Percentiles rank a stretch among this genome's conserved stretches.
These are phyloP conservation scores for Epizoanthus rinbou DNA, from an alignment of 92 coral and sea anemone species.

Conservation along the genomic window DNA sequence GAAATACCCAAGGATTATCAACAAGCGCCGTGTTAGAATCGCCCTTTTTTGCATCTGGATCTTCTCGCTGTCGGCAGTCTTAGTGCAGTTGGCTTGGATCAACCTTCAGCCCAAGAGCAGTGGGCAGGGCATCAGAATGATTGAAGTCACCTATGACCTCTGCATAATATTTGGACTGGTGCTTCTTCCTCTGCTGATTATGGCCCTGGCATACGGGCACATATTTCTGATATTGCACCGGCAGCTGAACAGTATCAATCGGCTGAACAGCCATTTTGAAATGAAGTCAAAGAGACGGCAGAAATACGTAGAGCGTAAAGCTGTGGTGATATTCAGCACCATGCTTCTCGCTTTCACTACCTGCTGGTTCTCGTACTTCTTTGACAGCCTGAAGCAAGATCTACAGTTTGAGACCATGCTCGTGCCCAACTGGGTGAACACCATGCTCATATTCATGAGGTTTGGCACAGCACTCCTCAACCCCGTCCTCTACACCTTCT, in stretches of 20 bases:
- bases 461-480: constrained; percentile 70
- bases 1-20: constrained; percentile 45
- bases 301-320: constrained; percentile 58
- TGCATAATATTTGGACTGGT: constrained; percentile 57
- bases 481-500: constrained; percentile 73
- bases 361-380: constrained; percentile 78
- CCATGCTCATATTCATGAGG: constrained; percentile 46
- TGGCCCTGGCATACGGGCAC: constrained; percentile 71
- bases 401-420: constrained; percentile 12
- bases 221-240: constrained; percentile 58
- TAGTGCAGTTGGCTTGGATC: constrained; percentile 67
- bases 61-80: constrained; percentile 52
- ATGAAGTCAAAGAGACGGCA: constrained; percentile 46
- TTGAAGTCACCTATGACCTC: constrained; percentile 60
- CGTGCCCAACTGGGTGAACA: constrained; percentile 63
- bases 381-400: constrained; percentile 61
- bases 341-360: constrained; percentile 69
- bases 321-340: constrained; percentile 61
- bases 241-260: constrained; percentile 63
- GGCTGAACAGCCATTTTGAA: constrained; percentile 59
- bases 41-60: constrained; percentile 55
- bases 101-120: background rate
- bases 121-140: constrained; percentile 3
- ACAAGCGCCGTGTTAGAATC: constrained; percentile 4
- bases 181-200: constrained; percentile 54